Percentiles rank a stretch among this genome's conserved stretches.
phyloP scores from a whole-genome alignment of 2,888 invertebrate species.

The Caenorhabditis uteleia region DNA sequence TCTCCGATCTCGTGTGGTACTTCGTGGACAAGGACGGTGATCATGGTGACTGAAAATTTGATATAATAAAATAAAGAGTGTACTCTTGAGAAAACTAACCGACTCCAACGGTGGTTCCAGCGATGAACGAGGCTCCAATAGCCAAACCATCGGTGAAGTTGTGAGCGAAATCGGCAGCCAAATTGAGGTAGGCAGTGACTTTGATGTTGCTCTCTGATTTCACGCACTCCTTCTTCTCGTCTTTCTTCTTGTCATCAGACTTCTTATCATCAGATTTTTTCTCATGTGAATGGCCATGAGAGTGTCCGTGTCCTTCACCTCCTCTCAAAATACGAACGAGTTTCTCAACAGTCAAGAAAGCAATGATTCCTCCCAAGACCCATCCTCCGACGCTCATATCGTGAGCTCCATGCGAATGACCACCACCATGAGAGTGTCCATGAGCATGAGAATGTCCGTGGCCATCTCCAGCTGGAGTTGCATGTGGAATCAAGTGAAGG shows the following conservation, averaged over 20 bases:
- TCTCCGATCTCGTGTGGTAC: slow-evolving; percentile 99
- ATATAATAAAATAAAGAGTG: slow-evolving; percentile 69
- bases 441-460: slow-evolving; percentile 76
- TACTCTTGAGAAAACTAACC: slow-evolving; percentile 77
- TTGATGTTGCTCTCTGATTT: slow-evolving; percentile 36
- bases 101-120: slow-evolving; percentile 64
- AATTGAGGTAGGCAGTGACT: slow-evolving; percentile 86
- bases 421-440: slow-evolving; percentile 54
- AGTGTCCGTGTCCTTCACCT: slow-evolving; percentile 78
- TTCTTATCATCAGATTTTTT: slow-evolving; percentile 27
- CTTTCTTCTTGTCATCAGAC: too few species aligned
- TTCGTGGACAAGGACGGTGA: slow-evolving; percentile 95
- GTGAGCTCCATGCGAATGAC: slow-evolving; percentile 72
- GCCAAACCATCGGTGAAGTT: slow-evolving; percentile 99
- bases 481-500: slow-evolving; percentile 96
- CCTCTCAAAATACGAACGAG: slow-evolving; percentile 83
- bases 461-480: slow-evolving; percentile 77
- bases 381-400: slow-evolving; percentile 91
- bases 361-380: slow-evolving; percentile 78
- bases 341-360: slow-evolving; percentile 79
- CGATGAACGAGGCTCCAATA: slow-evolving; percentile 85
- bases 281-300: slow-evolving; percentile 48
- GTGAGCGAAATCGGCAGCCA: slow-evolving; percentile 96
- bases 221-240: slow-evolving; percentile 25
- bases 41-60: slow-evolving; percentile 82